Percentiles rank a stretch among this genome's conserved stretches.
phyloP scores from a whole-genome alignment of 2,888 invertebrate species.

The Argyra leucocephala region DNA sequence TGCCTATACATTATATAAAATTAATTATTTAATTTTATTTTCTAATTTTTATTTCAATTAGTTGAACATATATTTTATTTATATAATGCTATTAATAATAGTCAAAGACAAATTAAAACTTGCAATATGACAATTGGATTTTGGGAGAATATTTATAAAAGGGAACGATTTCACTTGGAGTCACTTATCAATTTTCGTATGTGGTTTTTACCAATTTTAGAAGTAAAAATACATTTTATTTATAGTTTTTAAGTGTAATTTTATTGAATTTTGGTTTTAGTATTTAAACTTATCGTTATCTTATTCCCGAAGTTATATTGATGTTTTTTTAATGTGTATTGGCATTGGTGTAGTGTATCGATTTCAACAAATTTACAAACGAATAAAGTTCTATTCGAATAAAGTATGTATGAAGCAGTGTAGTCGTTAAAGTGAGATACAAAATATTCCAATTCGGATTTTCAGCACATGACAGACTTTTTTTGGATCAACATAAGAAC shows the following conservation, averaged over 20 bases:
- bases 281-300: conserved; percentile 46
- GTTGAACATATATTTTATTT: conserved; percentile 29
- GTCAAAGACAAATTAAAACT: conserved; percentile 31
- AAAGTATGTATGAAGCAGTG: conserved; percentile 35
- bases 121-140: conserved; percentile 36
- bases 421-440: too few relatives aligned
- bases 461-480: conserved; percentile 31
- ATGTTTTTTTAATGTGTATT: conserved; percentile 58
- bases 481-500: conserved; percentile 58
- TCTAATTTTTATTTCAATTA: conserved; percentile 30
- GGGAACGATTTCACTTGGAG: conserved; percentile 34
- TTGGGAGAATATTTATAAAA: conserved; percentile 30
- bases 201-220: conserved; percentile 33
- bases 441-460: neutral
- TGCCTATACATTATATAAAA: conserved; percentile 24
- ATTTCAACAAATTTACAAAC: conserved; percentile 52
- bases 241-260: neutral
- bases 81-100: conserved; percentile 31
- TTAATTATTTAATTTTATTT: conserved; percentile 29
- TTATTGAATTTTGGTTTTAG: conserved; percentile 27
- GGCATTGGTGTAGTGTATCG: conserved; percentile 57
- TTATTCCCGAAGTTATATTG: conserved; percentile 61
- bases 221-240: conserved; percentile 29
- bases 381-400: conserved; percentile 43
- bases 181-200: conserved; percentile 29